These are phyloP conservation scores for Neolamprologus ventralis DNA, from an alignment of 2,113 vertebrate species.

Conservation along the genomic window DNA sequence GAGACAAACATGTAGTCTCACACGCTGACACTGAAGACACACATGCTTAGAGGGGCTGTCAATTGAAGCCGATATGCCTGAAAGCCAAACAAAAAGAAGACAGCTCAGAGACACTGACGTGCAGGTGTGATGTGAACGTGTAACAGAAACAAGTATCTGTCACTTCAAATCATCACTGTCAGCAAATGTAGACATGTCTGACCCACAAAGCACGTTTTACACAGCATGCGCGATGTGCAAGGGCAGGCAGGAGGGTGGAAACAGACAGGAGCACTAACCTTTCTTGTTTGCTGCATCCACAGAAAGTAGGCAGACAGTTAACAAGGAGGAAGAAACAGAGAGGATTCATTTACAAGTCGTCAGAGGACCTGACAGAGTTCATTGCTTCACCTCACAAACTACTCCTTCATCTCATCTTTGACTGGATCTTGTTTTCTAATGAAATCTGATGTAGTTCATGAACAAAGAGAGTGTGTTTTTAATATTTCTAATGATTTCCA, in stretches of 20 bases:
- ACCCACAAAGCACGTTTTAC: background rate
- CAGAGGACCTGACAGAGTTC: background rate
- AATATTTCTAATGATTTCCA: background rate
- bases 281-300: conserved; percentile 93
- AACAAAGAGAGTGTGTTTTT: background rate
- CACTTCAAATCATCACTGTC: background rate
- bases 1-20: background rate
- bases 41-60: background rate
- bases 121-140: background rate
- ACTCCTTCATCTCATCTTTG: background rate
- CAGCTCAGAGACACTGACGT: background rate
- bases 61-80: background rate
- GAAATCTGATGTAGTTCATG: background rate
- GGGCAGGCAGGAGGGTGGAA: background rate
- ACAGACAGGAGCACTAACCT: conserved; percentile 77
- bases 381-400: background rate
- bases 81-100: background rate
- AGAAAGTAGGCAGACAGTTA: conserved; percentile 49
- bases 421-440: background rate
- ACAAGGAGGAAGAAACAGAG: conserved; percentile 47
- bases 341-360: conserved; percentile 37
- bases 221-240: background rate
- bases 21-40: background rate
- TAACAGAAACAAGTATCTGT: background rate
- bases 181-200: background rate